Evolutionary conservation across 2,888 invertebrate genomes (phyloP), one percentile per base, ranked within the genome.

Genomic region (Drosophila mimetica): DNA sequence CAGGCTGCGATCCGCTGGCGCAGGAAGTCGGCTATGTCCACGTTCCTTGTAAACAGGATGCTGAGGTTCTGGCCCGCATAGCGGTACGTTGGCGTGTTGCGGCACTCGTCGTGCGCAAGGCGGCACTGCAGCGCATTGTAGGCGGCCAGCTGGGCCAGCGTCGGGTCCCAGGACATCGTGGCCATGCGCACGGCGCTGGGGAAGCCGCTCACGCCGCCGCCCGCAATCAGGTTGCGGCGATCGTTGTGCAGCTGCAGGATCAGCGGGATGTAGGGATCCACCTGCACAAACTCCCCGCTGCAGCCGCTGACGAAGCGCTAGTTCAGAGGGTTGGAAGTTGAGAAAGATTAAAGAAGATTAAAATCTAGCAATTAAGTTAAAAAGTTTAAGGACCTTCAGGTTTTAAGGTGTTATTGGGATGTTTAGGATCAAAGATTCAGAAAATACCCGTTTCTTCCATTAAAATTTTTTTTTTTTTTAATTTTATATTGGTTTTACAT

Each of bases 61-160:
- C 81, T 84, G 9, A 89, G 75, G 25, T 87, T 87, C 52, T 87
- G 86, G 2, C 86, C 86, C 1, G 89, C 48, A 32, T 73, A 77
- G 4, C 75, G 87, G 22, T 84, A 87, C 1, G 4, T 71, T 32
- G 4, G 86, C n/a, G n/a, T 89, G 25, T 86, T 86, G 16, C 85
- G 87, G 52, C 86, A 87, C 46, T 79, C 71, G 44, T 87, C 87
- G 37, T 87, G 87, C 0, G 74, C 80, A 78, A 87, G 77, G 8
- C 72, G 74, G 54, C 88, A 88, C 28, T 82, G 81, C 41, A 80
- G 75, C 8, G 73, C 64, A 39, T 89, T 89, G 36, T 84, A 79
- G 44, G 78, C 76, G 11, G 88, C 85, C 18, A 85, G 8, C 34
- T 69, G 64, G 34, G 85, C 81, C 41, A 88, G 64, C 1, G 75